Evolutionary conservation across 2,797 vertebrate species (phyloP).

Genomic region (Gobionotothen gibberifrons): DNA sequence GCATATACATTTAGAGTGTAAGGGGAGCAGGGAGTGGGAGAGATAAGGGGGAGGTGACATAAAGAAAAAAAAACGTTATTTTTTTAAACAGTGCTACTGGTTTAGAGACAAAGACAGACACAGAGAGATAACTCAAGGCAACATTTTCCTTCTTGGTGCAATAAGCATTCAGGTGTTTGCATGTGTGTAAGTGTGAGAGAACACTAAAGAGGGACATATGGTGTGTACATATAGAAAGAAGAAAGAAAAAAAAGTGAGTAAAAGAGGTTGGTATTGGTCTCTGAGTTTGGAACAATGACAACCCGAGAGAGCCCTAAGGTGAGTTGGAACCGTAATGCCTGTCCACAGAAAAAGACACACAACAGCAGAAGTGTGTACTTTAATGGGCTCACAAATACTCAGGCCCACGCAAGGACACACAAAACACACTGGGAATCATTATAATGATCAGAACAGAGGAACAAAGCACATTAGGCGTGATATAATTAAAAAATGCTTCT

Average conservation of each 20-base stretch:
- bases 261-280: conserved; percentile 54
- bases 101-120: conserved; percentile 20
- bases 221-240: background rate
- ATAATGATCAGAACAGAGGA: conserved; percentile 59
- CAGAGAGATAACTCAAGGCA: conserved; percentile 24
- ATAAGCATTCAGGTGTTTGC: conserved; percentile 9
- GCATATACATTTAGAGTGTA: conserved; percentile 32
- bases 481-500: conserved; percentile 23
- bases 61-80: conserved; percentile 40
- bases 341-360: conserved; percentile 26
- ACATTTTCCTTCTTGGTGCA: conserved; percentile 7
- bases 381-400: background rate
- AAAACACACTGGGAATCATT: conserved; percentile 56
- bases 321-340: conserved; percentile 18
- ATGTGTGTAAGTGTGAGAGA: background rate
- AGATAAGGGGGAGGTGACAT: conserved; percentile 28
- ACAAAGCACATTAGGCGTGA: conserved; percentile 55
- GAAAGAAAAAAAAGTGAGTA: conserved; percentile 14
- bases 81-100: conserved; percentile 24
- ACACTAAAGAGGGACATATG: background rate
- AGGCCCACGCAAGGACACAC: conserved; percentile 2
- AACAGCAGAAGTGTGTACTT: conserved; percentile 1
- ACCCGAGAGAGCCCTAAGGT: conserved; percentile 22
- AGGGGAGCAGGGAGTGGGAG: conserved; percentile 51
- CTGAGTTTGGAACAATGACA: conserved; percentile 14